Base-by-base conservation (phyloP, 2,888 invertebrate species). In the Macroteleia sp. region DNA sequence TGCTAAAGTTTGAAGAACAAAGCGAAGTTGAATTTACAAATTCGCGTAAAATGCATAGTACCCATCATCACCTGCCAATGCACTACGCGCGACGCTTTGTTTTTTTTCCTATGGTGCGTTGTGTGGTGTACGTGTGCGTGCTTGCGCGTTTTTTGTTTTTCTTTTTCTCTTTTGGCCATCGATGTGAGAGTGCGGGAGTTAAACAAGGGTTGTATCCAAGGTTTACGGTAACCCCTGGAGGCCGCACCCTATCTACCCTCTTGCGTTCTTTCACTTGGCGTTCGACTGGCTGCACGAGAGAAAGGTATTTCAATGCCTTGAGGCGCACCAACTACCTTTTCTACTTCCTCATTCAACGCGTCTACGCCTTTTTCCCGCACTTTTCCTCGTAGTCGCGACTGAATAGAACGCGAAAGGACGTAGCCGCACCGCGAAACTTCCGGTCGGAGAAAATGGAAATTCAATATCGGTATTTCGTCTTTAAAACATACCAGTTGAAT, bases 241-340 rank as follows among this genome's bases (percentile, higher is more conserved):
- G 77, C 52, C 77, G 77, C 71, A 67, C 79, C 81, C 77, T 80
- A 66, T 50, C 71, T 28, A 57, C 61, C 71, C 61, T 46, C 30
- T 12, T 41, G 73, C 77, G 77, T 78, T 75, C 77, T 77, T 75
- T 80, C 80, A 74, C 70, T 77, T 57, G 34, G 32, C 59, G 73
- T 66, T 74, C 74, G 59, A 66, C 77, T 50, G 39, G 56, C 32
- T 56, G 79, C 64, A 54, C 79, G 71, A 75, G 71, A 74, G 82
- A 80, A 79, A 81, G 62, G 44, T 56, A 86, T 87, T 86, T 82
- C 82, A 86, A 83, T 85, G 86, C 85, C 85, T 77, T 48, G 56
- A 82, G 84, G 83, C 78, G 82, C 82, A 61, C 61, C 77, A 46
- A 61, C 64, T 39, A 74, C 74, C 78, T 69, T 74, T 76, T 66